These are phyloP conservation scores for Pelodiscus sinensis DNA, from an alignment of 2,113 vertebrate genomes.

Conservation along the genomic window DNA sequence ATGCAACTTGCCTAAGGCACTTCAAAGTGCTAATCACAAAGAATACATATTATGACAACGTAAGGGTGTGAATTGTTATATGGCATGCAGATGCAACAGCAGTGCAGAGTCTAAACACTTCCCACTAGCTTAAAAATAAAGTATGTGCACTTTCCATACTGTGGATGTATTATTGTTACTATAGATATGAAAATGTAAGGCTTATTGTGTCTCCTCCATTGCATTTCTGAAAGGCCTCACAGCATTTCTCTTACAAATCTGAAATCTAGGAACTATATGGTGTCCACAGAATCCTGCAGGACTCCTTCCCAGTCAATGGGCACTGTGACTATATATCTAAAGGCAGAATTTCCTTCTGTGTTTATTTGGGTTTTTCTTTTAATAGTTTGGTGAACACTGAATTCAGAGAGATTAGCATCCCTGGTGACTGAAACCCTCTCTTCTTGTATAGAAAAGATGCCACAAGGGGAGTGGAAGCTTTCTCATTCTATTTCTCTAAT, in stretches of 20 bases:
- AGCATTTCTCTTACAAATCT: background rate
- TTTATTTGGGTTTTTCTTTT: background rate
- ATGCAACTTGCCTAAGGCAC: background rate
- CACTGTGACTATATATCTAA: background rate
- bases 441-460: background rate
- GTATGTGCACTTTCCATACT: background rate
- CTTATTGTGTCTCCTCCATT: background rate
- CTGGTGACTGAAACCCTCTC: background rate
- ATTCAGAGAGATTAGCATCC: background rate
- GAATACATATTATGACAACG: background rate
- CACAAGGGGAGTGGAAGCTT: background rate
- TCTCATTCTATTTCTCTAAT: accelerated
- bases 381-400: background rate
- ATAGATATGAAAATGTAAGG: background rate
- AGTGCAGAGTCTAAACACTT: background rate
- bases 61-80: background rate
- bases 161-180: background rate
- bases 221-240: background rate
- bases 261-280: background rate
- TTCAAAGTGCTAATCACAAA: slow-evolving; percentile 37
- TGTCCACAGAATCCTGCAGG: background rate
- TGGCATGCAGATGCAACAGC: background rate
- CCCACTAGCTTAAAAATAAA: background rate
- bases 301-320: background rate
- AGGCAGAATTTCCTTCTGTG: background rate